Conservation (phyloP, 2,797 vertebrate species). For the Smutsia gigantea region DNA sequence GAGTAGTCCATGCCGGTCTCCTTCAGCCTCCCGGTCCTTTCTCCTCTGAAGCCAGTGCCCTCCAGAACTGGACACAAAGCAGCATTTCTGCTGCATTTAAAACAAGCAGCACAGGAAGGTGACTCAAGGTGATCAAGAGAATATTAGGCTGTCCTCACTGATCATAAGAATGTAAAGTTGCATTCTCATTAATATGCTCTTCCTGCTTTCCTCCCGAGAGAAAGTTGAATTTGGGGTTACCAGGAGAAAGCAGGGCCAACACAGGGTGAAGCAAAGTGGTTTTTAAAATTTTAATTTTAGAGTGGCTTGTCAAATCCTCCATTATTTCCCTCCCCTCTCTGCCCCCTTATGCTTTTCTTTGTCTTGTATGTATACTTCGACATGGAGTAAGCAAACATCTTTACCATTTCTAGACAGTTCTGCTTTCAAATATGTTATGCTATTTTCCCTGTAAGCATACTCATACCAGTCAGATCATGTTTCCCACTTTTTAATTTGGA, state of each 20-base stretch:
- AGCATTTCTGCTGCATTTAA: constrained; percentile 58
- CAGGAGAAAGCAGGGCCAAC: constrained; percentile 17
- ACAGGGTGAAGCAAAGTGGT: background rate
- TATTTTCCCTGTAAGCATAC: background rate
- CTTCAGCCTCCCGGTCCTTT: background rate
- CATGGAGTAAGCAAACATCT: background rate
- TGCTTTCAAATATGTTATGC: background rate
- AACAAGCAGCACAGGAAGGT: constrained; percentile 48
- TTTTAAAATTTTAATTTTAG: constrained; percentile 5
- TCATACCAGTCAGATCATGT: background rate
- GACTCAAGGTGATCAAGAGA: constrained; percentile 11
- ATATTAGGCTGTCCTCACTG: background rate
- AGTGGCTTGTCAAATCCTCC: background rate
- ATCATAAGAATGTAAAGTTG: background rate
- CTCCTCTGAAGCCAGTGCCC: background rate
- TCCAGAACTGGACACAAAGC: constrained; percentile 40
- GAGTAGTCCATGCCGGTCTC: background rate
- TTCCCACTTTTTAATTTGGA: background rate
- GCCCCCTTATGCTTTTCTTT: background rate
- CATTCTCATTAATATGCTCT: background rate
- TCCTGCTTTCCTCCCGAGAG: constrained; percentile 15
- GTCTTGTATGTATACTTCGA: background rate
- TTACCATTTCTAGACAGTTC: background rate
- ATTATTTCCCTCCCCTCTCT: background rate
- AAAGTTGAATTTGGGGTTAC: constrained; percentile 34